Base-by-base conservation (phyloP, 1,140 invertebrate genomes). In the Drosophila prosaltans region DNA sequence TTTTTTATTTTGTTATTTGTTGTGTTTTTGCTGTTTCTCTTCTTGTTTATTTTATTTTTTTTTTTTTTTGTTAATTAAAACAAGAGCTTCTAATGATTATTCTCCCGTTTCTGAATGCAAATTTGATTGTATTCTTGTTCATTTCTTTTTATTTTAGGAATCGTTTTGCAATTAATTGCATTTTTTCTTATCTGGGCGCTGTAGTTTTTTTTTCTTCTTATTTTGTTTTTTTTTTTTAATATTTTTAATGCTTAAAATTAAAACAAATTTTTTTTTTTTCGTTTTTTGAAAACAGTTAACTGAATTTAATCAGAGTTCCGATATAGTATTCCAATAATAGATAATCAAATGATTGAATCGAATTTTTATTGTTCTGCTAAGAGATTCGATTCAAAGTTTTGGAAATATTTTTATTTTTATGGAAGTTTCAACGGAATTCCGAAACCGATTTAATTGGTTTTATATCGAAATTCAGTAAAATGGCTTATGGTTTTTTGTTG, bases 141-240 rank as follows among this genome's bases (percentile, higher is more conserved):
- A 28, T 78, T 74, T 74, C 11, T 30, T 66, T 30, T 85, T 65
- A 6, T 70, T 60, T 61, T 88, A 86, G 83, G 84, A 86, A 86
- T 88, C 76, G 16, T 66, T 83, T 86, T 70, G 72, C 71, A 75
- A 51, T 73, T 51, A 66, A 72, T 78, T 81, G 69, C 72, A 68
- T 76, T 61, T 74, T 74, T 74, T 77, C 74, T 86, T 78, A 79
- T 79, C 45, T 82, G 82, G 82, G 70, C 74, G 74, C 73, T 76
- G 65, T 76, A 43, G 60, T 68, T 69, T 61, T 57, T 7, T 6
- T 2, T 36, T 36, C 6, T 36, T 36, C 1, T 36, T 36, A 36
- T 28, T 66, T 61, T 32, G 51, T 16, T 24, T 40, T 39, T 45
- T 36, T 64, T 26, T 72, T 39, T n/a, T n/a, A n/a, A 61, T 45